Evolutionary conservation across 2,113 vertebrate genomes (phyloP).

Genomic region (Petroica traversi): DNA sequence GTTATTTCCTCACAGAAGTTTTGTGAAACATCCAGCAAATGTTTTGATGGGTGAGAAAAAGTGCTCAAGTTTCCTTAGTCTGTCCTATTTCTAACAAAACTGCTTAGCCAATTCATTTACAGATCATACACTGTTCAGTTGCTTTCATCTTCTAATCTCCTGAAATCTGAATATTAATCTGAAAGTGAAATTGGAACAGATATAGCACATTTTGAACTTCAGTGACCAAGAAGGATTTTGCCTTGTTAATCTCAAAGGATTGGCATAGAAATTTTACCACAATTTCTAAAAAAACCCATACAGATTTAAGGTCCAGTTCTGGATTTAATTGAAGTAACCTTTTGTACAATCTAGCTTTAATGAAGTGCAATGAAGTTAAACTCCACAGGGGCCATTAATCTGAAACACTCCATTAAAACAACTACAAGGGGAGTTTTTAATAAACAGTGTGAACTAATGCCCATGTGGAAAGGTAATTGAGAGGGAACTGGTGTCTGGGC

Average conservation of each 20-base stretch:
- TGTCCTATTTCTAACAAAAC: constrained; percentile 10
- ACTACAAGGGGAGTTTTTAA: constrained; percentile 84
- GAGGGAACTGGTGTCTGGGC: constrained; percentile 74
- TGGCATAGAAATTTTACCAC: constrained; percentile 72
- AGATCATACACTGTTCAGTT: constrained; percentile 2
- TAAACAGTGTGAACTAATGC: constrained; percentile 85
- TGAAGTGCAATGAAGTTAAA: constrained; percentile 86
- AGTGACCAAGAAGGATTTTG: constrained; percentile 58
- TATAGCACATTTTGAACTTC: constrained; percentile 32
- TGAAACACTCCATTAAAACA: constrained; percentile 84
- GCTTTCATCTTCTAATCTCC: constrained; percentile 60
- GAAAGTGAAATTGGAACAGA: constrained; percentile 48
- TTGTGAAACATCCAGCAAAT: not conserved
- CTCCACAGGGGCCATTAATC: constrained; percentile 81
- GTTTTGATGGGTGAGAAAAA: not conserved
- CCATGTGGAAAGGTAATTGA: constrained; percentile 86
- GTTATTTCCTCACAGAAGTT: not conserved
- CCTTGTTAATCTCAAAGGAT: constrained; percentile 76
- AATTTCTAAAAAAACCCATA: constrained; percentile 75
- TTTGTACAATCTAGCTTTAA: constrained; percentile 83
- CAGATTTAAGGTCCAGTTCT: constrained; percentile 77
- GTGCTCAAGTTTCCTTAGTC: not conserved
- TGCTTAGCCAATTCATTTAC: not conserved
- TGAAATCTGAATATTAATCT: constrained; percentile 57
- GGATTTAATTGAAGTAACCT: constrained; percentile 85